Evolutionary conservation across 2,888 invertebrate genomes (phyloP).

Genomic region (Halictus ligatus): DNA sequence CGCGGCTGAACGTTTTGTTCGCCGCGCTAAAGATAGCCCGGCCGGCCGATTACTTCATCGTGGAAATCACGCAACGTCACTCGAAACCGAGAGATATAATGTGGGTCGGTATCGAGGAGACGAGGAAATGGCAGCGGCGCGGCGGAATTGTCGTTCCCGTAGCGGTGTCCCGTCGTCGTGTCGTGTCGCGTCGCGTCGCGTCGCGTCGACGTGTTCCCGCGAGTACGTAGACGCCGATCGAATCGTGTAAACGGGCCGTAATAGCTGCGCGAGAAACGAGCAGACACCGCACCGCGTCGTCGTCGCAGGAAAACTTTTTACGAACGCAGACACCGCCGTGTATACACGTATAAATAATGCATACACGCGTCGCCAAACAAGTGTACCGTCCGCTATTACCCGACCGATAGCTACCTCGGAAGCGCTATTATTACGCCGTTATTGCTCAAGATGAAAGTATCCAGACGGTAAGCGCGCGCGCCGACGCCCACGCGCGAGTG

Average conservation of each 20-base stretch:
- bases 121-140: slow-evolving; percentile 48
- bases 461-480: slow-evolving; percentile 22
- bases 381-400: slow-evolving; percentile 42
- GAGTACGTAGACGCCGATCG: neutral
- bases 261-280: neutral
- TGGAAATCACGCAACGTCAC: slow-evolving; percentile 64
- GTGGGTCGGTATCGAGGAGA: slow-evolving; percentile 56
- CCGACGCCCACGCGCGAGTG: slow-evolving; percentile 43
- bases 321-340: neutral
- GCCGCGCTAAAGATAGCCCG: slow-evolving; percentile 55
- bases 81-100: slow-evolving; percentile 51
- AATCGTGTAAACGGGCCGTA: neutral
- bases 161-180: neutral
- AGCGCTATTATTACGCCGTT: slow-evolving; percentile 52
- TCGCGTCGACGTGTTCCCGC: neutral
- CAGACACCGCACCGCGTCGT: neutral
- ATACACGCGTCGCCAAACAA: slow-evolving; percentile 35
- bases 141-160: slow-evolving; percentile 33
- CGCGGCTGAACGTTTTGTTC: slow-evolving; percentile 37
- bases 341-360: slow-evolving; percentile 47
- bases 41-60: slow-evolving; percentile 61
- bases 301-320: neutral
- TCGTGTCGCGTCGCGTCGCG: neutral
- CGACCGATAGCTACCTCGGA: slow-evolving; percentile 46
- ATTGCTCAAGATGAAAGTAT: slow-evolving; percentile 57